These are phyloP conservation scores for Cryptops parisi DNA, from an alignment of 2,888 invertebrate genomes.

Conservation along the genomic window DNA sequence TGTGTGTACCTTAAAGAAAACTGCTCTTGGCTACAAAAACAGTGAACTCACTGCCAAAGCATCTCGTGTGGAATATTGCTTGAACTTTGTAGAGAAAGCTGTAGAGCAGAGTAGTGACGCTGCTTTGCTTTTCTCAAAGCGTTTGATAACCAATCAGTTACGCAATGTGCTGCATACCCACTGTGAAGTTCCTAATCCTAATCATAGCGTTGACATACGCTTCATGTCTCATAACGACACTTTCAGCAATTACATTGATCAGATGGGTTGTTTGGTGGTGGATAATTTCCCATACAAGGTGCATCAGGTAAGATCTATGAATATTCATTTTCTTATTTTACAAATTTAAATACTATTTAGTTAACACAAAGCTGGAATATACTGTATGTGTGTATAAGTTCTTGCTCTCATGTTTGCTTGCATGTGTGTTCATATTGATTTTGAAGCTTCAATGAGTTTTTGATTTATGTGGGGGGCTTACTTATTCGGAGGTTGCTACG, in stretches of 20 bases:
- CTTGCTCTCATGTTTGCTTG: no score
- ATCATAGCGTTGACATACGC: constrained; percentile 27
- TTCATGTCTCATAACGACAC: constrained; percentile 22
- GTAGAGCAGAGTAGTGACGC: constrained; percentile 66
- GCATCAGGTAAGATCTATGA: not conserved
- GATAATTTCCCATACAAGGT: constrained; percentile 18
- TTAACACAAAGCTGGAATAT: no score
- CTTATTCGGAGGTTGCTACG: no score
- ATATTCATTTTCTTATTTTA: no score
- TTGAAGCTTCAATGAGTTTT: no score
- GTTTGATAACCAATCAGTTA: constrained; percentile 25
- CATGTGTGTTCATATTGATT: no score
- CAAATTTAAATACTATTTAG: no score
- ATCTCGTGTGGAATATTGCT: constrained; percentile 74
- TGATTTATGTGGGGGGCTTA: no score
- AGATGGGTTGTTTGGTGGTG: constrained; percentile 23
- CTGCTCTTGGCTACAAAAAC: constrained; percentile 69
- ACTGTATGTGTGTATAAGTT: no score
- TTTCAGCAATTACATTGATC: constrained; percentile 21
- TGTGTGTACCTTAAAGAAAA: constrained; percentile 58
- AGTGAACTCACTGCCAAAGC: constrained; percentile 65
- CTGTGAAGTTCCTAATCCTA: constrained; percentile 29
- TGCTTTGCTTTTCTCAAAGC: constrained; percentile 40
- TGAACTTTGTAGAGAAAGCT: constrained; percentile 64
- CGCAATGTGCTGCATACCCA: constrained; percentile 23